These are phyloP conservation scores for Pangasius krempfi DNA, from an alignment of 2,797 vertebrate species.

Conservation along the genomic window DNA sequence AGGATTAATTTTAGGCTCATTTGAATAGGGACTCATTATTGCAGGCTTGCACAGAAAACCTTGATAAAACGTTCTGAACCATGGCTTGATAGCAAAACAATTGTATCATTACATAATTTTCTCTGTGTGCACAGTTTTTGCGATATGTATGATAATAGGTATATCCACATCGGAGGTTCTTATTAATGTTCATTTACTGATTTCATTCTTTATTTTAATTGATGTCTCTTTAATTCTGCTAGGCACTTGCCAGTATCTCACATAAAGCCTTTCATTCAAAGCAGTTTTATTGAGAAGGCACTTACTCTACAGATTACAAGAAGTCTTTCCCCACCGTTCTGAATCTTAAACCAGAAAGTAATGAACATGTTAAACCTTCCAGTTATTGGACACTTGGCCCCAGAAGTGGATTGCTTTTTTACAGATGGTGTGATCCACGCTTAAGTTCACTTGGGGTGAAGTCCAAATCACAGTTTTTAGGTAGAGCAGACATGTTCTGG, in stretches of 20 bases:
- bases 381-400: neutral
- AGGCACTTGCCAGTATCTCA: neutral
- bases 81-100: neutral
- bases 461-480: neutral
- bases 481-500: neutral
- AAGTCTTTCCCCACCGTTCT: neutral
- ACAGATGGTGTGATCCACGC: neutral
- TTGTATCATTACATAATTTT: neutral
- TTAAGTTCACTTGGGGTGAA: neutral
- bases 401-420: neutral
- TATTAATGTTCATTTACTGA: neutral
- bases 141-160: neutral
- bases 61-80: neutral
- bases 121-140: neutral
- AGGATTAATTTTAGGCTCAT: neutral
- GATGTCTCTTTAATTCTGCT: neutral
- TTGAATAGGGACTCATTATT: neutral
- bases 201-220: neutral
- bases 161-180: neutral
- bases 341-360: neutral
- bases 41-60: neutral
- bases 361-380: neutral
- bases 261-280: neutral
- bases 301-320: neutral
- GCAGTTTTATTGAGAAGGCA: neutral